Evolutionary conservation across 2,888 invertebrate genomes (phyloP), one percentile per base, ranked within the genome.

Genomic region (Lasioglossum zephyrum): DNA sequence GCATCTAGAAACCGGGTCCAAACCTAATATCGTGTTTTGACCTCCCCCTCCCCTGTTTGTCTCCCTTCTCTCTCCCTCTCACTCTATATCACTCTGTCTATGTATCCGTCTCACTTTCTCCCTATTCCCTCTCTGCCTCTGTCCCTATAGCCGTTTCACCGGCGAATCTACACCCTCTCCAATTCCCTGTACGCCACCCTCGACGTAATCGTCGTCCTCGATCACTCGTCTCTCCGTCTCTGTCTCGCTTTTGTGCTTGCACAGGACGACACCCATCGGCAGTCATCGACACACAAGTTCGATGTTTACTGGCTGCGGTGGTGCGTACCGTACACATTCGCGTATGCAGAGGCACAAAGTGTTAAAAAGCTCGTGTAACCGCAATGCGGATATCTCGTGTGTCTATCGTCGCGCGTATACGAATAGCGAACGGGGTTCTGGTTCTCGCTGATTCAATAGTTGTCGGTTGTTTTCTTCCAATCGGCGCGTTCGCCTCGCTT

Each of bases 331-430:
- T 82, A 90, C 83, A 86, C 84, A 77, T 49, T 72, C 75, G 79
- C 77, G 77, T 80, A 39, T 84, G 82, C 73, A 76, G 81, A 49
- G 72, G 87, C 81, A 81, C 88, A 86, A 90, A 85, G 84, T 87
- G 90, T 87, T 89, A 90, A 91, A 91, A 90, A 91, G 86, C 88
- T 89, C 89, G 88, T 85, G 86, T 88, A 90, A 92, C 93, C 92
- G 92, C 93, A 92, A 90, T 92, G 92, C 93, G 92, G 91, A 91
- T 92, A 90, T 91, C 90, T 86, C 87, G 83, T 83, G 81, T 78
- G 77, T 81, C 84, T 74, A 81, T 83, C 84, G 85, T 78, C 72
- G 77, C 75, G 74, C 60, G 69, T 63, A 60, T 26, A 74, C 57
- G 31, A 44, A 75, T 60, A 49, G 66, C 41, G 63, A 72, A 72